Percentiles rank a stretch among this genome's conserved stretches.
Conservation (phyloP, 2,113 vertebrate genomes). For the Actenoides lindsayi region DNA sequence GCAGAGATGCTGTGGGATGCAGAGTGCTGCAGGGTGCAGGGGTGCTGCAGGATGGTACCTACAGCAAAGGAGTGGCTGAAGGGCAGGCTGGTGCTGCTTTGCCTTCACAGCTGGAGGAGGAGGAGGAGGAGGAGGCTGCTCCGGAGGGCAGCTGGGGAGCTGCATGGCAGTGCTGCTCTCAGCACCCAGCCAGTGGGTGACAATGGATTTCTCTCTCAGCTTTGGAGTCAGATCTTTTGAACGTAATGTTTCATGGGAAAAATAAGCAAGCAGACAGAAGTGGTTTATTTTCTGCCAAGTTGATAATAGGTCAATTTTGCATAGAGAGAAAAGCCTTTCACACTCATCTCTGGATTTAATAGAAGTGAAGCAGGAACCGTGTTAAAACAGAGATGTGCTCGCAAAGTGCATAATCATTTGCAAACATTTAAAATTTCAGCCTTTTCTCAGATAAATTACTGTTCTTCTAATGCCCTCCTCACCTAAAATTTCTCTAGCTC, state of each 20-base stretch:
- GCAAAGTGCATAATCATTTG: not conserved
- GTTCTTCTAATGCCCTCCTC: not conserved
- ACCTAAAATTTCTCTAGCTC: not conserved
- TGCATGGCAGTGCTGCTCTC: not conserved
- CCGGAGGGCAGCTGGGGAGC: fast-evolving
- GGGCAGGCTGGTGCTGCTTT: not conserved
- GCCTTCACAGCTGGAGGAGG: not conserved
- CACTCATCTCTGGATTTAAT: not conserved
- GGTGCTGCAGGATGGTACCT: fast-evolving
- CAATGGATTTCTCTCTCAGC: not conserved
- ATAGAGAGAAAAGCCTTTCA: too few relatives aligned
- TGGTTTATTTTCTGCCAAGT: not conserved
- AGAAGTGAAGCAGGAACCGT: not conserved
- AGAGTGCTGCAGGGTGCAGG: too few relatives aligned
- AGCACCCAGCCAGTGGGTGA: not conserved
- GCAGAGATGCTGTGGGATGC: not conserved
- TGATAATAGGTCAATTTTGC: not conserved
- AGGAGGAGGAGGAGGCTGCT: not conserved
- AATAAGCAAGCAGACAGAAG: not conserved
- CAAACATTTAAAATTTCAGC: too few relatives aligned
- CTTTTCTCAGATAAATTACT: not conserved
- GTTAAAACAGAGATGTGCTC: not conserved
- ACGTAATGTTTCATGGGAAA: not conserved
- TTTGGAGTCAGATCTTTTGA: not conserved
- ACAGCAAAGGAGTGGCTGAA: not conserved